A percentile compares a stretch with the other conserved stretches of the same genome.
Conservation (phyloP, 2,113 vertebrate species). For the Sardina pilchardus region DNA sequence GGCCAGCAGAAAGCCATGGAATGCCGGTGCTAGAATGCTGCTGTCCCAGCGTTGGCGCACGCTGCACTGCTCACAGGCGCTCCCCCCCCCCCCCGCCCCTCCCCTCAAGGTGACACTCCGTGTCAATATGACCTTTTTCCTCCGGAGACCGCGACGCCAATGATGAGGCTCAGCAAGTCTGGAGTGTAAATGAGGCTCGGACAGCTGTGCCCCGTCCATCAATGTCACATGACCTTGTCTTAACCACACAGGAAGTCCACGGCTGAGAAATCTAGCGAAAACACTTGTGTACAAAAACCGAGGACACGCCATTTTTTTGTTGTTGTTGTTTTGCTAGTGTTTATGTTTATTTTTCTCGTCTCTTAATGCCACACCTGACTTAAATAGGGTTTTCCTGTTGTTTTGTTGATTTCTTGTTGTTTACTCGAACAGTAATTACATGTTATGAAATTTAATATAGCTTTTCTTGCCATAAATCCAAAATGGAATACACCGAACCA, state of each 20-base stretch:
- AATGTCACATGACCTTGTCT: constrained; percentile 37
- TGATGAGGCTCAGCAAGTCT: constrained; percentile 21
- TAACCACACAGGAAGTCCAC: constrained; percentile 15
- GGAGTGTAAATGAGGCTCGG: constrained; percentile 29
- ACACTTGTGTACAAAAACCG: background rate
- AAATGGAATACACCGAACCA: background rate
- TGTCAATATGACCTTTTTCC: constrained; percentile 31
- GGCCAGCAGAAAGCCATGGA: background rate
- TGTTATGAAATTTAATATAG: background rate
- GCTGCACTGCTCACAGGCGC: background rate
- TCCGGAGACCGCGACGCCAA: constrained; percentile 12
- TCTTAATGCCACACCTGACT: background rate
- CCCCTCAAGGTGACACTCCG: constrained; percentile 22
- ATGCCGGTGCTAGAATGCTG: background rate
- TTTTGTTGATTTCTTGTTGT: background rate
- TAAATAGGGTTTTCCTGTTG: background rate
- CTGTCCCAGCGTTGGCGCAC: background rate
- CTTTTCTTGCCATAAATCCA: background rate
- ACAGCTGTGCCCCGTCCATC: constrained; percentile 39
- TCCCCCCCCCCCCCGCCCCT: too few species aligned
- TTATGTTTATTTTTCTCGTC: background rate
- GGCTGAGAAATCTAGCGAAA: background rate
- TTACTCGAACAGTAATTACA: background rate
- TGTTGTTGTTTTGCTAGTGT: background rate
- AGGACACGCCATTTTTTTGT: background rate